Evolutionary conservation across 1,140 invertebrate species (phyloP), one percentile per base, ranked within the genome.

Genomic region (Drosophila biarmipes): DNA sequence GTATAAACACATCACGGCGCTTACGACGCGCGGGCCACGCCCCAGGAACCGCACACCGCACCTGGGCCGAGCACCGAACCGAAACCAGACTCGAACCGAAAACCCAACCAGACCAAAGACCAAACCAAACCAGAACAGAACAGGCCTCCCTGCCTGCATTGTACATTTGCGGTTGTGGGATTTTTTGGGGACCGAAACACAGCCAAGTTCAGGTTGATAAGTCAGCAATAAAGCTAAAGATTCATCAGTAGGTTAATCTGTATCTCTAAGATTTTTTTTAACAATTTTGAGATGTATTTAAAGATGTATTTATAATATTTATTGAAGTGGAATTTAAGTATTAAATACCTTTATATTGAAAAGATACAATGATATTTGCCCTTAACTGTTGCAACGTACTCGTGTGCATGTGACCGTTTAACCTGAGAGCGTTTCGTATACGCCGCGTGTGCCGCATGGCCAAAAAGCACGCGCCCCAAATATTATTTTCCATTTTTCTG

Each of bases 1-100:
- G 79, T 82, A 87, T 87, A 87, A 87, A 87, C 84, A 87, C 84
- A 87, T 87, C 84, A 90, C 72, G 54, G 35, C 48, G 56, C 46
- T 27, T 42, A 48, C 46, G 14, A 29, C 54, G 40, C 15, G 48
- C 17, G 15, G 37, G 57, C 46, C 54, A 27, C 42, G 34, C 61
- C 40, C 46, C 29, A 40, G 27, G 27, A 75, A 66, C 72, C 73
- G 42, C 73, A 76, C 27, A 74, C 72, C 73, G 64, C 73, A 76
- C 73, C 73, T 76, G 72, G 58, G 48, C 73, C 62, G 45, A 73
- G 17, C 61, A 71, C 56, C 67, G 63, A 15, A 54, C 49, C 58
- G 42, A 62, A 42, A 54, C 58, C 55, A 57, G 42, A 24, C 55
- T 34, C 29, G 37, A 64, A 67, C 63, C 63, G 45, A 64, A 55